Base-by-base conservation (phyloP, 2,113 vertebrate species). In the Ibidorhyncha struthersii region DNA sequence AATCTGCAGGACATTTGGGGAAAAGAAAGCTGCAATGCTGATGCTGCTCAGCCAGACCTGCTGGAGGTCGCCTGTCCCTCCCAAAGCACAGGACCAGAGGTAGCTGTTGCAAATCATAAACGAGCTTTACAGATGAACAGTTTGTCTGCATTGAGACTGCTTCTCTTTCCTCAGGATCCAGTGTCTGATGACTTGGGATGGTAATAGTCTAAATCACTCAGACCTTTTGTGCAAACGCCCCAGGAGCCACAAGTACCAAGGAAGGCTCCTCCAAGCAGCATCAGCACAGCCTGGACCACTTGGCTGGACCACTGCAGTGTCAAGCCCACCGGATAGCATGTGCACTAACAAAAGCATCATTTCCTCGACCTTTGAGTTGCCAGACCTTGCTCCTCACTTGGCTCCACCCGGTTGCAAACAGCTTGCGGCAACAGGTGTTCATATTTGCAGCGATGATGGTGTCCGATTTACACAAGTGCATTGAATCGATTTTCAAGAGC, bases 361-460 rank as follows among this genome's bases (percentile, higher is more conserved):
- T 58, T 50, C n/a, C 50, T 14, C 30, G 16, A 12, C 4, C 8
- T 30, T 6, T 41, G 62, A 19, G 29, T 12, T 2, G 0, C 32
- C 63, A 67, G 25, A 17, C n/a, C 15, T 58, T 15, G 15, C 30
- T 69, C 36, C 36, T n/a, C 16, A 9, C 11, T 17, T 17, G 19
- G 72, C 9, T 41, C 43, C 3, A 6, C 20, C 23, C 53, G 5
- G 14, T 4, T 9, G 23, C 41, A 34, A 18, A 9, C 50, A 6
- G 9, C 36, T 49, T 22, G 49, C 23, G 29, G 43, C 61, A 14
- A 41, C 4, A 47, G 40, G 27, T 38, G 9, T 65, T 27, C 8
- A 1, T 30, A 32, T 26, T 38, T 17, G 22, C 59, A 30, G 25
- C 1, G 2, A 6, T 9, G 53, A 6, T 14, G 4, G 45, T 17